Evolutionary conservation across 2,797 vertebrate genomes (phyloP), one percentile per base, ranked within the genome.

Genomic region (Semotilus atromaculatus): DNA sequence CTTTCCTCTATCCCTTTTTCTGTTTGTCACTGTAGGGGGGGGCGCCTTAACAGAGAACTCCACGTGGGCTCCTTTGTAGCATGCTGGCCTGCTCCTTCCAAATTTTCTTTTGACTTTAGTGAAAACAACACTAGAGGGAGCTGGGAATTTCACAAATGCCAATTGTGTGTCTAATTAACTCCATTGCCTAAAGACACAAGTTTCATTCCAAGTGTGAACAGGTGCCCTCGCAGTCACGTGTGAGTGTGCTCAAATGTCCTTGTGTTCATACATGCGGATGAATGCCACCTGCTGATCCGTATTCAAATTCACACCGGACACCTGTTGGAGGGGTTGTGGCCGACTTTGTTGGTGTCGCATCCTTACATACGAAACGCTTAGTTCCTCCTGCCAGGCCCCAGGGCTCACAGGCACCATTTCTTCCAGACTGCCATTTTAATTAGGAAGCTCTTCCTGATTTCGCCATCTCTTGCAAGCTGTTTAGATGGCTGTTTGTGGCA

Each of bases 81-180:
- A 21, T 14, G 16, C 16, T 26, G 80, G 18, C 76, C 48, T 26
- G 29, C 51, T 45, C 53, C 29, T 45, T 72, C 62, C 29, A 7
- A 31, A 66, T 60, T 88, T 85, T 90, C 68, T 89, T 31, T 85
- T 91, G 90, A 90, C 89, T 86, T 90, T 88, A 85, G 51, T 31
- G 53, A 43, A 84, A 89, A 86, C 40, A 73, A 62, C 62, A 88
- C 43, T 80, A 71, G 58, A 29, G 60, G 77, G 80, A 68, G 40
- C 82, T 78, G 84, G 90, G 89, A 89, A 90, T 90, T 89, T 87
- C 51, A 66, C 68, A 82, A 85, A 89, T 87, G 87, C 85, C 72
- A 77, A 86, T 86, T 58, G 81, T 78, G 76, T 90, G 86, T 85
- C 90, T 93, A 91, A 93, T 93, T 94, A 93, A 93, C 92, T 85